phyloP scores from a whole-genome alignment of 2,888 invertebrate genomes.

The Agriopis marginaria region DNA sequence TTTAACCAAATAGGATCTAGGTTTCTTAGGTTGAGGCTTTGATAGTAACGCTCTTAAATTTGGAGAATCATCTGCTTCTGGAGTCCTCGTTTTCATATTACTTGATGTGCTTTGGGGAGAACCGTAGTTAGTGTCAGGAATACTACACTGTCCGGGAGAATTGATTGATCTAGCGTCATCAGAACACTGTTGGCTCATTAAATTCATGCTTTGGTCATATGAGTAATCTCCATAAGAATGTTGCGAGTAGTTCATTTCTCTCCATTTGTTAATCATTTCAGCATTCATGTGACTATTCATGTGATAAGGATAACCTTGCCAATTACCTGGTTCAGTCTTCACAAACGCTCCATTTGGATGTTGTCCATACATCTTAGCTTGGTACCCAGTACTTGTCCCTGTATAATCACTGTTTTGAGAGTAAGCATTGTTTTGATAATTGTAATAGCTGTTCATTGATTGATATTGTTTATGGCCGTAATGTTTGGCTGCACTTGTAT shows the following conservation, averaged over 20 bases:
- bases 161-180: slow-evolving; percentile 68
- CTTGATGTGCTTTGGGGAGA: slow-evolving; percentile 73
- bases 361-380: slow-evolving; percentile 57
- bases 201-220: slow-evolving; percentile 61
- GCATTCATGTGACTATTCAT: slow-evolving; percentile 59
- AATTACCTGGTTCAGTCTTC: slow-evolving; percentile 71
- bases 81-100: slow-evolving; percentile 63
- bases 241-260: slow-evolving; percentile 71
- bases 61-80: slow-evolving; percentile 79
- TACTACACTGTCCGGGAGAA: slow-evolving; percentile 74
- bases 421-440: slow-evolving; percentile 68
- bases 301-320: slow-evolving; percentile 68
- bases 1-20: slow-evolving; percentile 64
- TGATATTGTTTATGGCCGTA: slow-evolving; percentile 67
- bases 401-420: slow-evolving; percentile 64
- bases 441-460: slow-evolving; percentile 60
- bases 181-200: slow-evolving; percentile 51
- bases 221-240: slow-evolving; percentile 64
- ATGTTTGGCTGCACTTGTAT: slow-evolving; percentile 67
- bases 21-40: slow-evolving; percentile 64
- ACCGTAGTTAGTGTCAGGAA: slow-evolving; percentile 72
- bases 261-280: slow-evolving; percentile 74
- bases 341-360: slow-evolving; percentile 58
- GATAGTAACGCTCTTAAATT: slow-evolving; percentile 87
- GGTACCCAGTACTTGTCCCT: slow-evolving; percentile 55